A percentile compares a stretch with the other conserved stretches of the same genome.
phyloP scores from a whole-genome alignment of 1,140 invertebrate genomes.

The Ips nitidus region DNA sequence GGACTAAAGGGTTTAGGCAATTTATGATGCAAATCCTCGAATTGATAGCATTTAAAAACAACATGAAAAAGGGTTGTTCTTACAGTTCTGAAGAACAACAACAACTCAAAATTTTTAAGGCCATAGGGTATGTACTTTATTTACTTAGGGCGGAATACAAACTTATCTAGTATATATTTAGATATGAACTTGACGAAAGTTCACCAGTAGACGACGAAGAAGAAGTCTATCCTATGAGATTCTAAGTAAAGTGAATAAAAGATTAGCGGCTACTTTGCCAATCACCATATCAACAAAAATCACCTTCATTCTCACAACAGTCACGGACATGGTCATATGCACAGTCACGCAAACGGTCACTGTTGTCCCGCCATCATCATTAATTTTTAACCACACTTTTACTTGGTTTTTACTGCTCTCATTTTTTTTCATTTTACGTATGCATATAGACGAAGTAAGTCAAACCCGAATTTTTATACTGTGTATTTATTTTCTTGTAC shows the following conservation, averaged over 20 bases:
- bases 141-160: background rate
- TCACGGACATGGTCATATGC: constrained; percentile 25
- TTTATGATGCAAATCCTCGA: constrained; percentile 79
- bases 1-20: constrained; percentile 78
- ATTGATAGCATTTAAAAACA: constrained; percentile 68
- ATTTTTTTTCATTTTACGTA: too few species aligned
- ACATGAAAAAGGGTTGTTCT: constrained; percentile 78
- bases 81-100: constrained; percentile 80
- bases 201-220: constrained; percentile 56
- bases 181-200: constrained; percentile 54
- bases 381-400: background rate
- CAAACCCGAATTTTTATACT: too few species aligned
- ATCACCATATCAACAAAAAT: constrained; percentile 17
- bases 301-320: constrained; percentile 23
- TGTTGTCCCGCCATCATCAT: constrained; percentile 42
- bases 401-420: too few species aligned
- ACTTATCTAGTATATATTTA: background rate
- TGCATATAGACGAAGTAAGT: too few species aligned
- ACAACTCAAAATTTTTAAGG: constrained; percentile 68
- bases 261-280: constrained; percentile 37
- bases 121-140: constrained; percentile 59
- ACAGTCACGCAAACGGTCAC: constrained; percentile 33
- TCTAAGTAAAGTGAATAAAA: constrained; percentile 57
- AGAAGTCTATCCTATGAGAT: constrained; percentile 57
- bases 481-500: too few species aligned